Base-by-base conservation (phyloP, 2,113 vertebrate species). In the Sceloporus undulatus region DNA sequence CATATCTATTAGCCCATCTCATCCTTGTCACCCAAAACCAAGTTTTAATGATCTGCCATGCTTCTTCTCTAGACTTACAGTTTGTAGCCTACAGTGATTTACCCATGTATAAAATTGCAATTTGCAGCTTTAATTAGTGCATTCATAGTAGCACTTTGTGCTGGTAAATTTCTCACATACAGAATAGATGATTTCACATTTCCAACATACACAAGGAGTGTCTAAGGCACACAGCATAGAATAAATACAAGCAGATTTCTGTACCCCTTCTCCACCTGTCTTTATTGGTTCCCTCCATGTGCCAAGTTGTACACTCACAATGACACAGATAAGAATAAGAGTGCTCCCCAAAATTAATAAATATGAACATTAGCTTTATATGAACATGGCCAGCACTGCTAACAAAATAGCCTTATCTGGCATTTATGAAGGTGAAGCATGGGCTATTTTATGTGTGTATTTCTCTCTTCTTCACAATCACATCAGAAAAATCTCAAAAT, bases 11-110 rank as follows among this genome's bases (percentile, higher is more conserved):
- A 82, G 77, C 75, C 42, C 85, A 76, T 38, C 62, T 73, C 91
- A 74, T 88, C 1, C 0, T 73, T 86, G 65, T 79, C 83, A 71
- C 66, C 16, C 25, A n/a, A 91, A 62, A 90, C 89, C 38, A 94
- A 34, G 85, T 82, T 90, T 87, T 91, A 82, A 90, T 90, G 80
- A 90, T 48, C 29, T 40, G 56, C 23, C 48, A 29, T 0, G 4
- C 13, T 38, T 0, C 0, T 19, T 77, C 68, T 90, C 83, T 52
- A 54, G 34, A 38, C 23, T 0, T 0, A 9, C n/a, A 42, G 68
- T 79, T 82, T 83, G 86, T 52, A 27, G 14, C 80, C 80, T 73
- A 40, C 38, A 7, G n/a, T 85, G n/a, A 40, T 75, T 76, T 66
- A 88, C 56, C 21, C 59, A 11, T 66, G 1, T 76, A 85, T 0